Base-by-base conservation (phyloP, 2,888 invertebrate genomes). In the Andrena flavipes region DNA sequence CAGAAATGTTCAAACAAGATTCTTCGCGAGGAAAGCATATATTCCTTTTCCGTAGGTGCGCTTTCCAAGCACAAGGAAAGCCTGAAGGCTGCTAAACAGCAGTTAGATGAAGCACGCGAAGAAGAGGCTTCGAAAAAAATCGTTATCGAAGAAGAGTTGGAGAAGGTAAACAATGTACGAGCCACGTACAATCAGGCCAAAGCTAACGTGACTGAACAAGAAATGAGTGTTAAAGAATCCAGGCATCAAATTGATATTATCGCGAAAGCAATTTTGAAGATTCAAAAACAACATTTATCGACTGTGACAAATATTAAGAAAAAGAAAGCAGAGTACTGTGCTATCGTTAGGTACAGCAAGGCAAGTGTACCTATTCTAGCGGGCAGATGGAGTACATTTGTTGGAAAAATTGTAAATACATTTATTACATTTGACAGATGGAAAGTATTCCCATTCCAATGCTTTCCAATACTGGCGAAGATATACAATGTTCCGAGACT, bases 281-380 rank as follows among this genome's bases (percentile, higher is more conserved):
- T 96, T 3, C 97, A 98, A 98, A 98, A 92, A 96, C 96, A 88
- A 96, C 16, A 97, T 67, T 96, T 97, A 0, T 95, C 95, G 73
- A 94, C 97, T 64, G 98, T 98, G 93, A 95, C 96, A 2, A 97
- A 97, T 94, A 96, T 98, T 90, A 98, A 98, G 94, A 97, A 97
- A 93, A 97, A 96, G 91, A 96, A 96, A 92, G 97, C 97, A 91
- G 98, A 99, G 90, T 94, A 98, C 1, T 98, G 98, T 94, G 97
- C 97, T 88, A 96, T 98, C 73, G 95, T 99, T 51, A 96, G 97
- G 87, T 97, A 98, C 93, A 98, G 98, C 95, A 99, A 99, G 96
- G 98, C 98, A 68, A 68, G 29, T 56, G 10, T 23, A 54, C 8
- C 54, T 23, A 23, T 56, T 23, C 4, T 23, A 56, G 10, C 23